Percentiles rank a stretch among this genome's conserved stretches.
These are phyloP conservation scores for Drosophila micromelanica DNA, from an alignment of 1,140 invertebrate genomes.

Conservation along the genomic window DNA sequence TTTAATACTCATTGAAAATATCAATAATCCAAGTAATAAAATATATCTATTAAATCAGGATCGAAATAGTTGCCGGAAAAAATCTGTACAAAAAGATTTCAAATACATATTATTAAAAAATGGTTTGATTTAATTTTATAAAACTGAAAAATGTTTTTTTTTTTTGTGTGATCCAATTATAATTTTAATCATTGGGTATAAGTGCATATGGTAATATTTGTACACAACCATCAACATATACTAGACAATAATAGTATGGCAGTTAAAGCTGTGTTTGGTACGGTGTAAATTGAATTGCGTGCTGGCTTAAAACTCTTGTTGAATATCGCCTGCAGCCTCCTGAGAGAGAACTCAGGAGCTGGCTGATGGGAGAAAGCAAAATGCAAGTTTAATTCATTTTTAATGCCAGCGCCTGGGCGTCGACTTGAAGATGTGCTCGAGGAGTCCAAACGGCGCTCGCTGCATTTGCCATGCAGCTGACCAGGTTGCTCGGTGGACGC, in stretches of 20 bases:
- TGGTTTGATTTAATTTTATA: too few species aligned
- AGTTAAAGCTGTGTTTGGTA: slow-evolving; percentile 1
- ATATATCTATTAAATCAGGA: too few species aligned
- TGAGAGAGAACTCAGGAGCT: slow-evolving; percentile 5
- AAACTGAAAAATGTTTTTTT: too few species aligned
- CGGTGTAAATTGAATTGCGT: slow-evolving; percentile 43
- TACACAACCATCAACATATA: background rate
- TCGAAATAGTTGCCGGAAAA: too few species aligned
- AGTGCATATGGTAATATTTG: background rate
- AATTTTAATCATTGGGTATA: background rate
- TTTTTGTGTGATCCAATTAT: too few species aligned
- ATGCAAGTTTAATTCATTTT: slow-evolving; percentile 71
- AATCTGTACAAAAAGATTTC: too few species aligned
- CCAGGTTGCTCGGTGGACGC: slow-evolving; percentile 8
- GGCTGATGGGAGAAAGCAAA: slow-evolving; percentile 9
- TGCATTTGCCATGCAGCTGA: slow-evolving; percentile 31
- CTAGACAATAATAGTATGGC: background rate
- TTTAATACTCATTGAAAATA: background rate
- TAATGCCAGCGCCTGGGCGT: slow-evolving; percentile 55
- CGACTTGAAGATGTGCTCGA: slow-evolving; percentile 36
- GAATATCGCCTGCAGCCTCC: slow-evolving; percentile 10
- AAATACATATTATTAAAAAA: too few species aligned
- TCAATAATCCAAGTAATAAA: background rate
- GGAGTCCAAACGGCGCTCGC: slow-evolving; percentile 31
- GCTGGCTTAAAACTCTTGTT: slow-evolving; percentile 14